Evolutionary conservation across 2,113 vertebrate genomes (phyloP).

Genomic region (Murina feae): DNA sequence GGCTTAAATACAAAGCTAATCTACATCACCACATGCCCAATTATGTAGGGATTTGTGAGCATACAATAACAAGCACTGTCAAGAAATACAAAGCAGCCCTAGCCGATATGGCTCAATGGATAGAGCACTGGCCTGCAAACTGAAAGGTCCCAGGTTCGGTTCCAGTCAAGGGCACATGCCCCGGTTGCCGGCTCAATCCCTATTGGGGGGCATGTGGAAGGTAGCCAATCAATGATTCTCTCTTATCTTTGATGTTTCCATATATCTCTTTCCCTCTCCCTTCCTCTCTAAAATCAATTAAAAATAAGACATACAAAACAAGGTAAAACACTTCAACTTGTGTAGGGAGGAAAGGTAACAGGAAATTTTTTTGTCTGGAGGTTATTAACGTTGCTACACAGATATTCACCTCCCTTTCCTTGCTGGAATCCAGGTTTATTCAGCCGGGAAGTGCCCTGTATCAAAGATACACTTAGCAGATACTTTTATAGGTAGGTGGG

Average conservation of each 20-base stretch:
- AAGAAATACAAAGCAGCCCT: background rate
- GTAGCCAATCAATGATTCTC: too few species aligned
- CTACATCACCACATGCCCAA: accelerated
- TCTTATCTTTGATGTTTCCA: too few species aligned
- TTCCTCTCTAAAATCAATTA: too few species aligned
- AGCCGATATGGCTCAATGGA: too few species aligned
- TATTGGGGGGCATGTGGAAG: too few species aligned
- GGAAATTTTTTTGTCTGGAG: too few species aligned
- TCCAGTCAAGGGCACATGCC: too few species aligned
- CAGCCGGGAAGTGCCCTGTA: accelerated
- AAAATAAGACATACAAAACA: background rate
- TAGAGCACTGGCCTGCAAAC: too few species aligned
- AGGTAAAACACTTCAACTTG: background rate
- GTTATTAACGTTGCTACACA: accelerated
- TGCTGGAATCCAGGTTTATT: background rate
- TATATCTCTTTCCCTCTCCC: too few species aligned
- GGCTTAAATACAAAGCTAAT: background rate
- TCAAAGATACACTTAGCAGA: background rate
- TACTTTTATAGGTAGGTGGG: background rate
- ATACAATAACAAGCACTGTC: accelerated
- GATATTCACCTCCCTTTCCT: too few species aligned
- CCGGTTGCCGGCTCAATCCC: too few species aligned
- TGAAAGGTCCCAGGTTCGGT: too few species aligned
- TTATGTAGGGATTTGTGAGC: background rate
- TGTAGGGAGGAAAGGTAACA: background rate